Evolutionary conservation across 2,888 invertebrate species (phyloP).

Genomic region (Macrosiphum euphorbiae): DNA sequence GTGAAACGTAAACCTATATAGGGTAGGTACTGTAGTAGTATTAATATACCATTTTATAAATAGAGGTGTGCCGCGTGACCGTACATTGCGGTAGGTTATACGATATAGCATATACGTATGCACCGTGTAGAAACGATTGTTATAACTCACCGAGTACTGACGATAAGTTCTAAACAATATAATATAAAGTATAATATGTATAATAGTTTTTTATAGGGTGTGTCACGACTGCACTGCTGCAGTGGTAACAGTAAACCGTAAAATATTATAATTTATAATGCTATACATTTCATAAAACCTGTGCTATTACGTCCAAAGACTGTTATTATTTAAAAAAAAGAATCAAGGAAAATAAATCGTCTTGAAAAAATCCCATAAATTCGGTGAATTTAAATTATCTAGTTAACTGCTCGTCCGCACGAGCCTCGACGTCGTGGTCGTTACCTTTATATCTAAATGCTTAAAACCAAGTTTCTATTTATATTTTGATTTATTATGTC

Average conservation of each 20-base stretch:
- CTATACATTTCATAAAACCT: not conserved
- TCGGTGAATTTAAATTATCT: not conserved
- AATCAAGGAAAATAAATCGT: not conserved
- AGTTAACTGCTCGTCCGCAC: not conserved
- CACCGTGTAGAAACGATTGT: constrained; percentile 40
- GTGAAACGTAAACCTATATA: not conserved
- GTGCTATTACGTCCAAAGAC: not conserved
- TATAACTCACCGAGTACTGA: not conserved
- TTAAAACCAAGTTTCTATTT: not conserved
- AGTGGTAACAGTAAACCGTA: not conserved
- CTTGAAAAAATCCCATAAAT: not conserved
- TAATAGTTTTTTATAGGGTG: constrained; percentile 14
- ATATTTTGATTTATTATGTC: not conserved
- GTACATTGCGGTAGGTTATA: constrained; percentile 57
- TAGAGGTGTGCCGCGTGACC: constrained; percentile 57
- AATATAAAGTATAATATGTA: too few relatives aligned
- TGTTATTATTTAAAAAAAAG: not conserved
- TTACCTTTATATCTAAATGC: not conserved
- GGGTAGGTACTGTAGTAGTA: constrained; percentile 23
- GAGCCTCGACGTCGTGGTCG: not conserved
- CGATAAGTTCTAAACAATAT: not conserved
- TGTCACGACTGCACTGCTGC: not conserved
- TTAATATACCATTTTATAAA: constrained; percentile 41
- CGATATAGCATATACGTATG: not conserved
- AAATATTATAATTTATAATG: not conserved